phyloP scores from a whole-genome alignment of 2,888 invertebrate species.

The Drosophila affinis region DNA sequence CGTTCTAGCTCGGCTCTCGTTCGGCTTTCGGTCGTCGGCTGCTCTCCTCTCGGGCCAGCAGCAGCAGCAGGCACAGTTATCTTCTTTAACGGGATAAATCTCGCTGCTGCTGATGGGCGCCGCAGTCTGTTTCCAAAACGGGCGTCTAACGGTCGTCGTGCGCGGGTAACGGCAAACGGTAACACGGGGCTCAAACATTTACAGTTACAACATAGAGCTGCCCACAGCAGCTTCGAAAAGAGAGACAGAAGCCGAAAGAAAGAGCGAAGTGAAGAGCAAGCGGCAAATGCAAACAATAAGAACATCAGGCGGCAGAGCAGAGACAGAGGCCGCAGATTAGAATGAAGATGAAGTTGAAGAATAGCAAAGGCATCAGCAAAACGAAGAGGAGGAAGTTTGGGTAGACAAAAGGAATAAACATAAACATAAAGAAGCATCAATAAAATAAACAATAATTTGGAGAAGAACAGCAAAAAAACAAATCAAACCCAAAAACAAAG shows the following conservation, averaged over 20 bases:
- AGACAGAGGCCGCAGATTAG: not conserved
- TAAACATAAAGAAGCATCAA: not conserved
- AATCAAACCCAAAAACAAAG: not conserved
- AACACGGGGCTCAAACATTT: not conserved
- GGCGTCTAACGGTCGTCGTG: conserved; percentile 84
- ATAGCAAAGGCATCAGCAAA: not conserved
- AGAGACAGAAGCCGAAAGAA: not conserved
- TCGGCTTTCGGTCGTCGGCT: conserved; percentile 16
- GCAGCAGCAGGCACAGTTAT: conserved; percentile 55
- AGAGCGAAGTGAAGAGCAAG: conserved; percentile 9
- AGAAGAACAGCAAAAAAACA: not conserved
- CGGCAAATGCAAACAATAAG: conserved; percentile 11
- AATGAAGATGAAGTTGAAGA: not conserved
- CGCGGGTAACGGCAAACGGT: conserved; percentile 47
- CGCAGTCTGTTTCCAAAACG: conserved; percentile 84
- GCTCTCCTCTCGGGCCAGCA: not conserved
- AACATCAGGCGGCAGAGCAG: not conserved
- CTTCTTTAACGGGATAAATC: conserved; percentile 79
- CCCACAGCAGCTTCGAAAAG: not conserved
- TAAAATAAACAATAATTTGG: not conserved
- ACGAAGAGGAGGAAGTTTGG: not conserved
- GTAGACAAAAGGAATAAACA: not conserved
- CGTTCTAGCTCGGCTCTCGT: conserved; percentile 13
- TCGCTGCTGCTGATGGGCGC: conserved; percentile 71
- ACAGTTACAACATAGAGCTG: conserved; percentile 1